Conservation (phyloP, 2,797 vertebrate species). For the Cheirogaleus major region DNA sequence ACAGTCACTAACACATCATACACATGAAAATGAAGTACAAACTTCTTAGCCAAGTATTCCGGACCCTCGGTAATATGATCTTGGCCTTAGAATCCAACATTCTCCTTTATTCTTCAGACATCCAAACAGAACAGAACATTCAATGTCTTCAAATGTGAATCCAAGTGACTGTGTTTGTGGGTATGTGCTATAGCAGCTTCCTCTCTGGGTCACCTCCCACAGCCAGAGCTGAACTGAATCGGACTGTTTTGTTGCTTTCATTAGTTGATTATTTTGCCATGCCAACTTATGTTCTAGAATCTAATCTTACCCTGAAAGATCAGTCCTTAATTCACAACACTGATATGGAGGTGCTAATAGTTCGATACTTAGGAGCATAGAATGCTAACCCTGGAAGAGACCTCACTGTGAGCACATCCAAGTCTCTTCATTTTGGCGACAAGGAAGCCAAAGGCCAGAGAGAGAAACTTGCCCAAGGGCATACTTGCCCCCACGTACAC, state of each 20-base stretch:
- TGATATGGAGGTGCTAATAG: background rate
- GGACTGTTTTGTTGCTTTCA: background rate
- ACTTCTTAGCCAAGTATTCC: background rate
- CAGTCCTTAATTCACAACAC: background rate
- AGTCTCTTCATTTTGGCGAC: background rate
- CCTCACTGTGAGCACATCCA: background rate
- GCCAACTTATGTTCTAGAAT: background rate
- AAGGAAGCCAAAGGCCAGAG: background rate
- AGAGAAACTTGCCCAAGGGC: background rate
- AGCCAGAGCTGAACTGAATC: background rate
- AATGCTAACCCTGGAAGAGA: background rate
- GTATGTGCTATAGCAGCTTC: background rate
- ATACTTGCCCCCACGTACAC: background rate
- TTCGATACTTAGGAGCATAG: background rate
- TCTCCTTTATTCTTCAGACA: background rate
- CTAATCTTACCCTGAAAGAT: background rate
- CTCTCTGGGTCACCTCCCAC: background rate
- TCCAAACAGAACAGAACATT: background rate
- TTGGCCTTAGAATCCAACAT: background rate
- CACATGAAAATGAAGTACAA: background rate
- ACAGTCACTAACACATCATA: background rate
- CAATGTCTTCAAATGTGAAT: background rate
- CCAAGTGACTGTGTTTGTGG: background rate
- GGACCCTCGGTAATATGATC: background rate
- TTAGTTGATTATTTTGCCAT: constrained; percentile 3